Base-by-base conservation (phyloP, 2,113 vertebrate genomes). In the Sapajus apella region DNA sequence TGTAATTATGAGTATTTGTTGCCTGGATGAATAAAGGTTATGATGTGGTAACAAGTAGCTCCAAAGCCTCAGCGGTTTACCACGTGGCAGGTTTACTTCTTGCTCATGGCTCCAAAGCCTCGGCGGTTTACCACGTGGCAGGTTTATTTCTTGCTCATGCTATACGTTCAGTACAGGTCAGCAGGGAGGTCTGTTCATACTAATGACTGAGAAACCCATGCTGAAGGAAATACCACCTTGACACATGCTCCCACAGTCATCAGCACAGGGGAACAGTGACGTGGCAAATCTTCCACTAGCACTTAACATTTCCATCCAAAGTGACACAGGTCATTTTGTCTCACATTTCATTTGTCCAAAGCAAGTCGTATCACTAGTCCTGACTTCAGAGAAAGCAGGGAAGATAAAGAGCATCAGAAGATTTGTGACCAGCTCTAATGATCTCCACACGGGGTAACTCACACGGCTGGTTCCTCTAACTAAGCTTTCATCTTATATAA, bases 401-500 rank as follows among this genome's bases (percentile, higher is more conserved):
- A 95, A 64, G 32, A 96, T 14, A n/a, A 58, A 91, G 55, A 72
- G 77, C 88, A 86, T 35, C 3, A 16, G 56, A 94, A 40, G 58
- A 43, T 70, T 72, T 58, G 35, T 23, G 58, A 75, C 76, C 11
- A 77, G 70, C 9, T 91, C 37, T 52, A 21, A 82, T 72, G 73
- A 88, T 7, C 23, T 50, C 68, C 70, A 58, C 7, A 47, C 45
- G 73, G 37, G 73, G 35, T 80, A 55, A 76, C 11, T 95, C 43
- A 83, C n/a, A 17, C 43, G 45, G 66, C 45, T 75, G 80, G 37
- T 52, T 21, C 75, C 35, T 76, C 86, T 87, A 64, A 64, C 76
- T 85, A 18, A 96, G 40, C 64, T 84, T 93, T 95, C 37, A 58
- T 75, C 50, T 86, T 84, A 73, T 23, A 96, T 30, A 96, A 84